These are phyloP conservation scores for Drosophila sordidula DNA, from an alignment of 2,888 invertebrate species.

Conservation along the genomic window DNA sequence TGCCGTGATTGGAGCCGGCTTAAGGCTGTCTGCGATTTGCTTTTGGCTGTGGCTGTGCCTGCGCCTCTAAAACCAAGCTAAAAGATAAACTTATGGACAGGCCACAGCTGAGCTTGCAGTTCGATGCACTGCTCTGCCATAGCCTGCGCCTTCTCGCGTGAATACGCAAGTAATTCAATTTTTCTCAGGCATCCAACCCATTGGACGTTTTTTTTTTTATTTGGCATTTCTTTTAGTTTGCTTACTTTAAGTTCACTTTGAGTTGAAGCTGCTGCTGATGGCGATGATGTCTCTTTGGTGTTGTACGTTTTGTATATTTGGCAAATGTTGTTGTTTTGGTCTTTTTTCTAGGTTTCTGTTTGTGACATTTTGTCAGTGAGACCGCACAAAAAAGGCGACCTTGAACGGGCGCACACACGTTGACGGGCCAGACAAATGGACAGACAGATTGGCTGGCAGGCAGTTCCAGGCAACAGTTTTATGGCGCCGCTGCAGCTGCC, in stretches of 20 bases:
- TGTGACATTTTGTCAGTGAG: conserved; percentile 59
- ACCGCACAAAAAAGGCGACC: conserved; percentile 58
- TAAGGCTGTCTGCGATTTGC: conserved; percentile 27
- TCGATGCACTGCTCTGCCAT: conserved; percentile 1
- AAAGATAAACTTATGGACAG: conserved; percentile 43
- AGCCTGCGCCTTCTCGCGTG: conserved; percentile 13
- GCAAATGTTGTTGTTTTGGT: conserved; percentile 10
- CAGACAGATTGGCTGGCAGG: conserved; percentile 4
- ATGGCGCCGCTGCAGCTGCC: conserved; percentile 43
- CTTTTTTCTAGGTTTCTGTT: conserved; percentile 54
- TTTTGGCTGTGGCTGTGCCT: conserved; percentile 23
- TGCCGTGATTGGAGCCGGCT: conserved; percentile 44
- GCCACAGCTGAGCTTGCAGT: conserved; percentile 10
- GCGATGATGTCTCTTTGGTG: conserved; percentile 7
- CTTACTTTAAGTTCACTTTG: conserved; percentile 64
- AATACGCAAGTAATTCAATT: conserved; percentile 20
- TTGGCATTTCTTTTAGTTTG: conserved; percentile 18
- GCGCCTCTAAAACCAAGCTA: conserved; percentile 32
- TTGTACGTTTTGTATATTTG: conserved; percentile 22
- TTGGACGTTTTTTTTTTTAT: conserved; percentile 20
- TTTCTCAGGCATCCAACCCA: conserved; percentile 14
- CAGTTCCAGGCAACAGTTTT: conserved; percentile 38
- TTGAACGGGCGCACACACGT: conserved; percentile 57
- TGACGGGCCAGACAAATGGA: conserved; percentile 10
- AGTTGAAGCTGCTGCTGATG: conserved; percentile 34